Conservation (phyloP, 2,888 invertebrate genomes). For the Thera obeliscata region DNA sequence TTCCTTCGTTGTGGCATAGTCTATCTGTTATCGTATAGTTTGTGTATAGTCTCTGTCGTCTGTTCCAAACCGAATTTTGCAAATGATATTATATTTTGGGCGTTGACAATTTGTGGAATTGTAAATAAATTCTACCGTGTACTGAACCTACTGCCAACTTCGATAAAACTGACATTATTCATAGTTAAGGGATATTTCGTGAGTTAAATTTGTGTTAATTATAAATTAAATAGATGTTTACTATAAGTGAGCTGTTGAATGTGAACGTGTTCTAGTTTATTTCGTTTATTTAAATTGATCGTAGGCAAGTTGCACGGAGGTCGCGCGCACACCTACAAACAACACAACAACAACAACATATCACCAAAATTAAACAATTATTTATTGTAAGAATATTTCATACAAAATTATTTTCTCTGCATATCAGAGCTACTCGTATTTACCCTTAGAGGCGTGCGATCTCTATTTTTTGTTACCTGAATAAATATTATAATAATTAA, state of each 20-base stretch:
- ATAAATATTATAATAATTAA: slow-evolving; percentile 82
- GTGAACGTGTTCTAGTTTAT: slow-evolving; percentile 78
- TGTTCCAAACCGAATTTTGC: slow-evolving; percentile 67
- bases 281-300: slow-evolving; percentile 77
- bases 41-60: slow-evolving; percentile 46
- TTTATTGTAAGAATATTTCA: slow-evolving; percentile 39
- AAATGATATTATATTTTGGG: slow-evolving; percentile 71
- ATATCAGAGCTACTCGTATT: slow-evolving; percentile 62
- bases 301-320: slow-evolving; percentile 71
- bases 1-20: slow-evolving; percentile 56
- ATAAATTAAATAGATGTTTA: slow-evolving; percentile 75
- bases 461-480: slow-evolving; percentile 83
- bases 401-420: slow-evolving; percentile 55
- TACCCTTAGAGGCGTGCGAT: slow-evolving; percentile 60
- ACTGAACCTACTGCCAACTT: slow-evolving; percentile 82
- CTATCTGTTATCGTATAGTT: slow-evolving; percentile 42
- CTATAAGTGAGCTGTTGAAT: slow-evolving; percentile 71
- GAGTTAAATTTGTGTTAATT: slow-evolving; percentile 77
- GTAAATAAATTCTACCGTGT: slow-evolving; percentile 59
- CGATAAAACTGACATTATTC: slow-evolving; percentile 63
- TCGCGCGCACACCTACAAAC: slow-evolving; percentile 55
- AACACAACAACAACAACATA: slow-evolving; percentile 53
- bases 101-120: slow-evolving; percentile 60
- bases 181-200: slow-evolving; percentile 72
- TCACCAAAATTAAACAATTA: slow-evolving; percentile 58